Evolutionary conservation across 2,797 vertebrate genomes (phyloP), one percentile per base, ranked within the genome.

Genomic region (Holocentrus rufus): DNA sequence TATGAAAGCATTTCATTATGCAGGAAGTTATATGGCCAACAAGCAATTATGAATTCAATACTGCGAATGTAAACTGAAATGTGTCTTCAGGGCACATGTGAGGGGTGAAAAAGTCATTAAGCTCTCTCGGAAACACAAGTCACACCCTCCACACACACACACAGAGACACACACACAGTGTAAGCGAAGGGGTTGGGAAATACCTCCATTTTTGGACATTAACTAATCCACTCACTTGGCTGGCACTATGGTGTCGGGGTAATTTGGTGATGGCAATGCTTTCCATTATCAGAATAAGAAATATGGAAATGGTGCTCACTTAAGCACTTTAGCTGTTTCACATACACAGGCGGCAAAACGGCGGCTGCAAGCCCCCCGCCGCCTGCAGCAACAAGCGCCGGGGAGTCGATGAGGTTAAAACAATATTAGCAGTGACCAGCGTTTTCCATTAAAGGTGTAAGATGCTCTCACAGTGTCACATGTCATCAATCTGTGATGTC

Each of bases 21-120:
- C 86, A 88, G 88, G 84, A 91, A 89, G 89, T 88, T 86, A 87
- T 88, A 89, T 49, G 71, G 82, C 86, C 89, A 88, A 93, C 92
- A 93, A 90, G 90, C 90, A 93, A 93, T 93, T 93, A 92, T 89
- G 77, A 91, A 90, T 92, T 92, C 90, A 90, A 90, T 90, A 89
- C 71, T 7, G 74, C 84, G 89, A 90, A 91, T 90, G 82, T 90
- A 90, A 91, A 90, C 86, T 84, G 82, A 88, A 93, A 88, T 90
- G 86, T 86, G 82, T 93, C 87, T 91, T 90, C 71, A 17, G 79
- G 84, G 80, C 81, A 76, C 47, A 42, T 85, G 83, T 20, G 59
- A 57, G 82, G 67, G 82, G 82, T 84, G 78, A 81, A 89, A 81
- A 88, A 87, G 69, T 88, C 84, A 85, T 87, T 85, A 87, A 76